Conservation (phyloP, 2,113 vertebrate genomes). For the Lonchura striata region DNA sequence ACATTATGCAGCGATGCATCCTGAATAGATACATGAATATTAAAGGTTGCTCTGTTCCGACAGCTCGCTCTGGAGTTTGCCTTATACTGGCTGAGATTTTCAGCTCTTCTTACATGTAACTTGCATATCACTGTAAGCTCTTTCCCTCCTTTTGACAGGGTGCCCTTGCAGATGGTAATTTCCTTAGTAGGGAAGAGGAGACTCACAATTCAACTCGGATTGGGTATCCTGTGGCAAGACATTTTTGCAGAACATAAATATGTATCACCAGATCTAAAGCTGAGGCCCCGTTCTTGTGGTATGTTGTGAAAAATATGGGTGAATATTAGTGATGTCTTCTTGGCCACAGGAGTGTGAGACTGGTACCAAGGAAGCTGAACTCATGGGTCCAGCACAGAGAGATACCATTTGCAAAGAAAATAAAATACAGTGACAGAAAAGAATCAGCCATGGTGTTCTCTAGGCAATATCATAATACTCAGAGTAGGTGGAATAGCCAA, state of each 20-base stretch:
- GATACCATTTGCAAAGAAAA: background rate
- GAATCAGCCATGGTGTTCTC: background rate
- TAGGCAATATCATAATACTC: background rate
- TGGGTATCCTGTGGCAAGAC: conserved; percentile 13
- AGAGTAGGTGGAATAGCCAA: background rate
- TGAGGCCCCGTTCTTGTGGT: background rate
- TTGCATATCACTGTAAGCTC: conserved; percentile 53
- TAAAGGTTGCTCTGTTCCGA: conserved; percentile 57
- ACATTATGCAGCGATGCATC: conserved; percentile 43
- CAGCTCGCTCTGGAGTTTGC: conserved; percentile 51
- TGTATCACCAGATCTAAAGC: background rate
- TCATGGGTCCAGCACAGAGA: background rate
- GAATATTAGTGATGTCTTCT: background rate
- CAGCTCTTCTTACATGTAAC: conserved; percentile 65
- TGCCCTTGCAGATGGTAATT: conserved; percentile 70
- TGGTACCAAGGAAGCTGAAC: background rate
- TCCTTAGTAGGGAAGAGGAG: background rate
- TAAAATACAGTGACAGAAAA: background rate
- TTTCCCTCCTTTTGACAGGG: conserved; percentile 58
- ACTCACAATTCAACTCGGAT: background rate
- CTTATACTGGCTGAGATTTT: conserved; percentile 58
- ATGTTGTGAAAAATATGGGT: background rate
- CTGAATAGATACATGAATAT: conserved; percentile 58
- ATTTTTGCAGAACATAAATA: conserved; percentile 34
- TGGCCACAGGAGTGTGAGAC: background rate